Percentiles rank a stretch among this genome's conserved stretches.
Conservation (phyloP, 1,140 invertebrate species). For the honey bee (Apis mellifera) region Amel_HAv3.1 CM009942.2:7187001-7187500, state of each 20-base stretch:
- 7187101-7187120: no score
- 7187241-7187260: slow-evolving; percentile 52
- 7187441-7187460: no score
- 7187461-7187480: no score
- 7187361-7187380: slow-evolving; percentile 2
- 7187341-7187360: slow-evolving; percentile 53
- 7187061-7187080: neutral
- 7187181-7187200: slow-evolving; percentile 67
- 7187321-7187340: slow-evolving; percentile 57
- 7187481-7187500: no score
- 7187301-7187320: slow-evolving; percentile 65
- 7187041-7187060: slow-evolving; percentile 20
- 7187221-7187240: slow-evolving; percentile 32
- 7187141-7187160: slow-evolving; percentile 48
- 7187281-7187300: slow-evolving; percentile 54
- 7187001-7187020: neutral
- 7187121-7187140: neutral
- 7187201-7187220: slow-evolving; percentile 67
- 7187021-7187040: no score
- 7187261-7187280: slow-evolving; percentile 33
- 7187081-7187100: no score
- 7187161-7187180: slow-evolving; percentile 44
- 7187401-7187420: slow-evolving; percentile 16
- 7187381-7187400: slow-evolving; percentile 6
- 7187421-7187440: neutral